Base-by-base conservation (phyloP, 2,888 invertebrate species). In the Eristalis pertinax region DNA sequence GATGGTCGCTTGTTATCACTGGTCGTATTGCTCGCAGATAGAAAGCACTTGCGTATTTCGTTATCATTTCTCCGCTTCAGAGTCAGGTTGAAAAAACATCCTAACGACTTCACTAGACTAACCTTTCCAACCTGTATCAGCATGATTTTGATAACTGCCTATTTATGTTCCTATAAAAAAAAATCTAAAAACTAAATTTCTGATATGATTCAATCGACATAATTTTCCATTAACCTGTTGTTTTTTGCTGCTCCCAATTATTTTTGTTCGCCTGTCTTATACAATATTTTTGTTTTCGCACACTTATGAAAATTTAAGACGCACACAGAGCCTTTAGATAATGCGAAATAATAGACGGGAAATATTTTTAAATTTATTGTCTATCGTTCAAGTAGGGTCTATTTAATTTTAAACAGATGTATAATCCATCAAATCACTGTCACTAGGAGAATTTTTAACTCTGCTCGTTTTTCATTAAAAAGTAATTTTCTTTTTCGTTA, bases 281-380 rank as follows among this genome's bases (percentile, higher is more conserved):
- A 58, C 35, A 32, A 22, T 60, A 22, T 41, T 50, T 58, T 19
- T 60, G 26, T 22, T 65, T 63, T 70, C 43, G 50, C 74, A 79
- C 82, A 62, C 79, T 88, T 62, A 82, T 69, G 15, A 22, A 80
- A 19, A 38, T 5, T 1, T 41, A 68, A 69, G 32, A 65, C 69
- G 64, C 69, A 67, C 56, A 92, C 68, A 93, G 92, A 19, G 93
- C 91, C 50, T 93, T 78, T 92, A 91, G 90, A 93, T 92, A 90
- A 93, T 92, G 62, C 93, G 29, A 70, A 43, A 15, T 4, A 32
- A 64, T 32, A 26, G 11, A 7, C 1, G 32, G 4, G 38, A 29
- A 41, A 72, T 63, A n/a, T 75, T 67, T 56, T 26, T 56, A 56
- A 75, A 70, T 65, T 73, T 29, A 75, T 56, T 69, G 32, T 80